Conservation (phyloP, 2,888 invertebrate genomes). For the Epinotia ramella region DNA sequence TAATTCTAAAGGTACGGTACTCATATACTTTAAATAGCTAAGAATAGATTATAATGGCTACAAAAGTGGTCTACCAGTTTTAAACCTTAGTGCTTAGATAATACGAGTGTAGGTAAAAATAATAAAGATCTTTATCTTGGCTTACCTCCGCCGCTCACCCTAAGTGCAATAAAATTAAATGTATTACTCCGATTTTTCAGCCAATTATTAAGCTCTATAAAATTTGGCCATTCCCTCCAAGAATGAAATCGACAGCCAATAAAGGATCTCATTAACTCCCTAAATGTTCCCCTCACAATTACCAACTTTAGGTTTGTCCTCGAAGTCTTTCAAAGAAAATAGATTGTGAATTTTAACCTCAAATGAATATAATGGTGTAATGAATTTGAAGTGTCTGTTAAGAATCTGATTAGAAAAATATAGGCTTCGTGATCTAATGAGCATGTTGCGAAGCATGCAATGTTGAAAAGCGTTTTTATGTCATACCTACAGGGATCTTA, state of each 20-base stretch:
- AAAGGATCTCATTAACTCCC: conserved; percentile 57
- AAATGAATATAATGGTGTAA: conserved; percentile 32
- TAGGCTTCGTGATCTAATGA: not conserved
- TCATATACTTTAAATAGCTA: too few species aligned
- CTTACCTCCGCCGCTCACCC: not conserved
- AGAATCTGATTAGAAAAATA: conserved; percentile 3
- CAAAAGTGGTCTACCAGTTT: too few species aligned
- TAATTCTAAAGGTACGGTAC: too few species aligned
- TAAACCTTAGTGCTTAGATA: too few species aligned
- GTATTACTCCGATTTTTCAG: conserved; percentile 35
- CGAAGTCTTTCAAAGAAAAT: conserved; percentile 38
- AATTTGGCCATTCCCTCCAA: conserved; percentile 51
- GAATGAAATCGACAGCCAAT: conserved; percentile 61
- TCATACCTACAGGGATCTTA: too few species aligned
- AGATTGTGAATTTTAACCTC: conserved; percentile 39
- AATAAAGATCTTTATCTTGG: too few species aligned
- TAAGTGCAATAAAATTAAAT: conserved; percentile 37
- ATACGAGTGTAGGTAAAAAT: too few species aligned
- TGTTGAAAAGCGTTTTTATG: too few species aligned
- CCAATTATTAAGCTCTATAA: conserved; percentile 39
- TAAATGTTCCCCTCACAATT: conserved; percentile 56
- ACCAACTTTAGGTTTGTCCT: conserved; percentile 60
- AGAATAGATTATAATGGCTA: too few species aligned
- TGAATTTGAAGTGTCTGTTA: conserved; percentile 22
- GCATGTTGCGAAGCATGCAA: not conserved